Percentiles rank a stretch among this genome's conserved stretches.
Evolutionary conservation across 2,113 vertebrate genomes (phyloP).

Genomic region (Coracopsis vasa): DNA sequence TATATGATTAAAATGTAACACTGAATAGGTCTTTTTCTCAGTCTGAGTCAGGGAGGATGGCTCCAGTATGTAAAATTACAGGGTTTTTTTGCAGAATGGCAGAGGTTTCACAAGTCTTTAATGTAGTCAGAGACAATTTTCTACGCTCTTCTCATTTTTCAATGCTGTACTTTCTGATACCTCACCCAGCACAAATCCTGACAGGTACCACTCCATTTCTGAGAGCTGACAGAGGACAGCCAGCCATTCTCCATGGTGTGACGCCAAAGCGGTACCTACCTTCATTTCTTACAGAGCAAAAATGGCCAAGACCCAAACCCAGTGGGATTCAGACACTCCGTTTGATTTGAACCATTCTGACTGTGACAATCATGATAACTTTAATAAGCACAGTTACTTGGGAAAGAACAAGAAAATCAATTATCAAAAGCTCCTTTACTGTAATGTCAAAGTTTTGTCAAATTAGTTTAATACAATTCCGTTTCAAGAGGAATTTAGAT

Average conservation of each 20-base stretch:
- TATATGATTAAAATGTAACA: conserved; percentile 67
- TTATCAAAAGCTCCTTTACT: neutral
- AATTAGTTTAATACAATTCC: neutral
- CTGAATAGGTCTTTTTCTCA: conserved; percentile 50
- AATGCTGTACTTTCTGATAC: neutral
- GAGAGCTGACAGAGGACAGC: neutral
- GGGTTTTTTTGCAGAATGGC: neutral
- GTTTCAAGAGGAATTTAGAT: neutral
- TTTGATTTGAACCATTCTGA: neutral
- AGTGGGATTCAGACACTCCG: neutral
- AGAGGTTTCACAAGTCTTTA: conserved; percentile 21
- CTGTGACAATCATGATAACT: neutral
- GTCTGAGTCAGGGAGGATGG: neutral
- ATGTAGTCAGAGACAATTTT: neutral
- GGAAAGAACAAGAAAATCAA: neutral
- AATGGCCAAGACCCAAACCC: neutral
- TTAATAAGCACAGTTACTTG: neutral
- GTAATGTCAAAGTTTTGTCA: neutral
- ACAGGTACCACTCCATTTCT: neutral
- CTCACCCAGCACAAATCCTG: neutral
- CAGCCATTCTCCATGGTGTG: accelerated
- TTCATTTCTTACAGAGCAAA: neutral
- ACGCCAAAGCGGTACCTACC: accelerated
- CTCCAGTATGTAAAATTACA: conserved; percentile 32
- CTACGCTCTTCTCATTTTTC: neutral